These are phyloP conservation scores for Apostichopus parvimensis DNA, from an alignment of 35 echinoderm and acorn worm species.

Conservation along the genomic window DNA sequence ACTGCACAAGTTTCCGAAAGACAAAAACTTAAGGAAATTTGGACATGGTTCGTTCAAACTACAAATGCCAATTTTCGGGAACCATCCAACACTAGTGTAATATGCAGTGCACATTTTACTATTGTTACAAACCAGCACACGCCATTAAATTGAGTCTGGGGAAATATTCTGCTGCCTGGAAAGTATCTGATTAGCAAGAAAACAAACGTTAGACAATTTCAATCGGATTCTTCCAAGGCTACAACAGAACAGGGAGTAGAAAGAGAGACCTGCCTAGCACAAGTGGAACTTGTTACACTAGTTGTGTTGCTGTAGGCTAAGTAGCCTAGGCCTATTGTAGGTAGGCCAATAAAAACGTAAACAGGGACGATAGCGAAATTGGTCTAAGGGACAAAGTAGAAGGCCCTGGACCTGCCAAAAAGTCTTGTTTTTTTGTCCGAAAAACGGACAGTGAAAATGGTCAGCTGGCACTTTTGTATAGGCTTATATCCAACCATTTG, in stretches of 20 bases:
- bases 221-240: not conserved
- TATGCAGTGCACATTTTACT: conserved; percentile 44
- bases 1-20: conserved; percentile 39
- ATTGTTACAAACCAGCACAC: not conserved
- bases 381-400: not conserved
- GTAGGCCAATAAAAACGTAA: not conserved
- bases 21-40: conserved; percentile 25
- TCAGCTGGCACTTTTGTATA: too few species aligned
- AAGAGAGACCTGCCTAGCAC: not conserved
- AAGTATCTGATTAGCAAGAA: too few species aligned
- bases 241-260: not conserved
- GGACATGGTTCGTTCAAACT: not conserved
- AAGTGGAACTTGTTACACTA: not conserved
- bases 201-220: not conserved
- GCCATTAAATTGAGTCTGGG: not conserved
- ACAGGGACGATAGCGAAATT: not conserved
- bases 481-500: too few species aligned
- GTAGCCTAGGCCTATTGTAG: not conserved
- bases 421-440: not conserved
- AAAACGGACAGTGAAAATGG: not conserved
- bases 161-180: not conserved
- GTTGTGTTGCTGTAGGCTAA: not conserved
- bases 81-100: conserved; percentile 15
- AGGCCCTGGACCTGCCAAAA: not conserved
- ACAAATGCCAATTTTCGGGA: not conserved